phyloP scores from a whole-genome alignment of 2,113 vertebrate species.

The Datnioides undecimradiatus region DNA sequence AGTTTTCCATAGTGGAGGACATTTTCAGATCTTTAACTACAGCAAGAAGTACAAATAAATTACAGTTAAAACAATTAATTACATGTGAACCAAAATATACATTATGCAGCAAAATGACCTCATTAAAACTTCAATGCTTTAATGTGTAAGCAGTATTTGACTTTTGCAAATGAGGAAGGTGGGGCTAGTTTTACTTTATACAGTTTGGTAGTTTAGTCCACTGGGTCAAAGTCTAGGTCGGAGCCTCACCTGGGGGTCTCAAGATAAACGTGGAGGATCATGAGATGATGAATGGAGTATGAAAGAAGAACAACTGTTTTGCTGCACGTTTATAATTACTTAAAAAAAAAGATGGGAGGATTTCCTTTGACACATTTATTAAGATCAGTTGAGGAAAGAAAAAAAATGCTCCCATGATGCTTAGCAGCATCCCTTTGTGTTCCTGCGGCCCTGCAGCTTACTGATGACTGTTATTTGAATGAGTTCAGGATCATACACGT shows the following conservation, averaged over 20 bases:
- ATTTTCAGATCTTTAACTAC: neutral
- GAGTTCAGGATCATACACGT: conserved; percentile 29
- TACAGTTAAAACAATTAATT: neutral
- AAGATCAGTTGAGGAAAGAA: neutral
- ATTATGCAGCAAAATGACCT: neutral
- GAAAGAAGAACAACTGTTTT: neutral
- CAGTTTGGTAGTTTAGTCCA: neutral
- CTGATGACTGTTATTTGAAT: conserved; percentile 44
- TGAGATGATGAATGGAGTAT: neutral
- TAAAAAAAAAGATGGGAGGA: neutral
- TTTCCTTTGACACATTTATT: conserved; percentile 22
- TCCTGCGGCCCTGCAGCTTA: conserved; percentile 19
- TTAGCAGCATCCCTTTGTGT: conserved; percentile 34
- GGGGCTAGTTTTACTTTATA: neutral
- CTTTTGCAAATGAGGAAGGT: too few relatives aligned
- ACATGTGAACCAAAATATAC: neutral
- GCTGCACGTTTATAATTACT: too few relatives aligned
- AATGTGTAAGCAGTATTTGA: too few relatives aligned
- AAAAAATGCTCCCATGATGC: conserved; percentile 14
- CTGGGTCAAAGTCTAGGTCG: neutral
- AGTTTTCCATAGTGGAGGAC: neutral
- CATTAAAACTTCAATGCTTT: too few relatives aligned
- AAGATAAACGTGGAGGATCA: neutral
- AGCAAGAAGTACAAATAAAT: neutral
- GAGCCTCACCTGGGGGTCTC: neutral